Conservation (phyloP, 2,888 invertebrate species). For the Nasonia oneida region DNA sequence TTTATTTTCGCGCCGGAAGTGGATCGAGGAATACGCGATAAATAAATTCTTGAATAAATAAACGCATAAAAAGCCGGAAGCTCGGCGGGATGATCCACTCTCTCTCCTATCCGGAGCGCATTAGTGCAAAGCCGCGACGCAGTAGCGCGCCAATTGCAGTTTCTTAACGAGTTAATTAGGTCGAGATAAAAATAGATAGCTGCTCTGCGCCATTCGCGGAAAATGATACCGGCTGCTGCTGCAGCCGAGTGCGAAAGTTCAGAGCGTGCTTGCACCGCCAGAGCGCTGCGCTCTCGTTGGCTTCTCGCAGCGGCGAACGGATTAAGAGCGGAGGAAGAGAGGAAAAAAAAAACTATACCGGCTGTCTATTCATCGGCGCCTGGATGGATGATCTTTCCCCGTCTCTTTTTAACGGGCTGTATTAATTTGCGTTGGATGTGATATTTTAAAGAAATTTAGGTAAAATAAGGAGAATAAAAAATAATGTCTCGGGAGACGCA, state of each 20-base stretch:
- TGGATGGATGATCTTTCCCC: background rate
- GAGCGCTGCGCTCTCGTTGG: conserved; percentile 24
- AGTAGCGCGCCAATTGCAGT: conserved; percentile 28
- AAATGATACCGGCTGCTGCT: conserved; percentile 12
- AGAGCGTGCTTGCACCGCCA: background rate
- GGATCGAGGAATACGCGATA: background rate
- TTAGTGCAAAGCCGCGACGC: conserved; percentile 16
- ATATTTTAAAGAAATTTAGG: background rate
- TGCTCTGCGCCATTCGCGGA: conserved; percentile 13
- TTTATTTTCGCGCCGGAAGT: too few relatives aligned
- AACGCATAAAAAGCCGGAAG: background rate
- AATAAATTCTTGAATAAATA: background rate
- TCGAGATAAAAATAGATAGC: conserved; percentile 59
- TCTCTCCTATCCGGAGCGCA: background rate
- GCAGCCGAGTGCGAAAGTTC: conserved; percentile 35
- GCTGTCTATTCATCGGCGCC: background rate
- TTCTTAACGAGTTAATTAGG: conserved; percentile 59
- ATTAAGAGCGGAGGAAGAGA: conserved; percentile 34
- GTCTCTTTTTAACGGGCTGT: background rate
- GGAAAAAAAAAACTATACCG: conserved; percentile 15
- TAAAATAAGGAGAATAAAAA: background rate
- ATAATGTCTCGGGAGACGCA: background rate
- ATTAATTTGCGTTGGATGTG: background rate
- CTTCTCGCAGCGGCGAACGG: conserved; percentile 29
- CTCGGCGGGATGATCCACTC: background rate